phyloP scores from a whole-genome alignment of 2,797 vertebrate species.

The Netta rufina region DNA sequence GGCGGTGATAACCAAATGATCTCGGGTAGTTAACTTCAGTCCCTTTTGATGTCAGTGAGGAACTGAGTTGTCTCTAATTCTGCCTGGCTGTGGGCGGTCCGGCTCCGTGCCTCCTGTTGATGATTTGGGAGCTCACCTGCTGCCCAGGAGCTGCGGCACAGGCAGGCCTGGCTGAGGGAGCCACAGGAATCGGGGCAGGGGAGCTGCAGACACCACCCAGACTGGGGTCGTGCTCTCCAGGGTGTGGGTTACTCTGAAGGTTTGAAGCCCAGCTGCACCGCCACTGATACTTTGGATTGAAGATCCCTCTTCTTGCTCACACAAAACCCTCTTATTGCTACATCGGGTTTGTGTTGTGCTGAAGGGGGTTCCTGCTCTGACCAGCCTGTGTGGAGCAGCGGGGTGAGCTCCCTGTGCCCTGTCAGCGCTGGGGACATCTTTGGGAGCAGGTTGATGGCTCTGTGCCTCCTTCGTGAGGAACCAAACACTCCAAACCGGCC shows the following conservation, averaged over 20 bases:
- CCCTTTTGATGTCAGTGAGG: not conserved
- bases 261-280: not conserved
- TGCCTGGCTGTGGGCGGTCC: not conserved
- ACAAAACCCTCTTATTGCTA: not conserved
- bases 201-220: not conserved
- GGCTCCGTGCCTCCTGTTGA: not conserved
- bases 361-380: not conserved
- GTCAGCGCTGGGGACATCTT: not conserved
- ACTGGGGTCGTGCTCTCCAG: no score
- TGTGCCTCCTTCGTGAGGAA: not conserved
- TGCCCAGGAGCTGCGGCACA: not conserved
- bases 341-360: not conserved
- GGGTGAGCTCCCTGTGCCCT: rapidly evolving
- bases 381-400: not conserved
- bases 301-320: not conserved
- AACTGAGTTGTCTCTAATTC: not conserved
- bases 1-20: not conserved
- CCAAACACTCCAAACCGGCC: not conserved
- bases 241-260: not conserved
- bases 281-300: not conserved
- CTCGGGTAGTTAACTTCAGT: not conserved
- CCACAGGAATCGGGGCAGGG: rapidly evolving
- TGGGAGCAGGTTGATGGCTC: not conserved
- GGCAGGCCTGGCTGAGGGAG: rapidly evolving
- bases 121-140: not conserved